Evolutionary conservation across 2,797 vertebrate species (phyloP), one percentile per base, ranked within the genome.

Genomic region (Aplochiton taeniatus): DNA sequence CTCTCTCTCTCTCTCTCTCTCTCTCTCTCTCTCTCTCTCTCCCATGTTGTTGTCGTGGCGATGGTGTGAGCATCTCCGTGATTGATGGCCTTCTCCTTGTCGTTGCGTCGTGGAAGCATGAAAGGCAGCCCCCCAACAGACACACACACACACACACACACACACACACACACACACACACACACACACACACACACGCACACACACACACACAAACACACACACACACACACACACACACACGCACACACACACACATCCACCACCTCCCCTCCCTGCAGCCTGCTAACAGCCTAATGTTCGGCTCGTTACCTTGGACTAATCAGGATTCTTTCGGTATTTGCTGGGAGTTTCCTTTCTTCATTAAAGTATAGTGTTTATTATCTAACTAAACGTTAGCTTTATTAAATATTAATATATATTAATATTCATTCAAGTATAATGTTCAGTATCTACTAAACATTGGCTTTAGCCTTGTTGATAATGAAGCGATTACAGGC

Each of bases 371-470:
- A 85, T 82, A 79, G 83, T 90, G 87, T 91, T 90, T 90, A 88
- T 88, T 90, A 86, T 88, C 84, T 90, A 91, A 90, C 90, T 89
- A 90, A 88, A 91, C 89, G 88, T 88, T 86, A 90, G 88, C 87
- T 89, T 89, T 86, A 87, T n/a, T n/a, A n/a, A n/a, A n/a, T n/a
- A n/a, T n/a, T n/a, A n/a, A n/a, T n/a, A n/a, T n/a, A n/a, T n/a
- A n/a, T n/a, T n/a, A n/a, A n/a, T n/a, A n/a, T 69, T 83, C 84
- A 87, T 89, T 83, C 77, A 66, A 59, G 78, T 80, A 85, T 82
- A 79, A 83, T 90, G 87, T 91, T 90, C 89, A 88, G 87, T 90
- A 86, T 88, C 84, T 90, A 91, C 90, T 89, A 90, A 88, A 91
- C 89, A 88, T 88, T 86, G 90, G 88, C 87, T 89, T 89, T 86